Percentiles rank a stretch among this genome's conserved stretches.
Evolutionary conservation across 2,113 vertebrate species (phyloP).

Genomic region (Planiliza haematocheilus): DNA sequence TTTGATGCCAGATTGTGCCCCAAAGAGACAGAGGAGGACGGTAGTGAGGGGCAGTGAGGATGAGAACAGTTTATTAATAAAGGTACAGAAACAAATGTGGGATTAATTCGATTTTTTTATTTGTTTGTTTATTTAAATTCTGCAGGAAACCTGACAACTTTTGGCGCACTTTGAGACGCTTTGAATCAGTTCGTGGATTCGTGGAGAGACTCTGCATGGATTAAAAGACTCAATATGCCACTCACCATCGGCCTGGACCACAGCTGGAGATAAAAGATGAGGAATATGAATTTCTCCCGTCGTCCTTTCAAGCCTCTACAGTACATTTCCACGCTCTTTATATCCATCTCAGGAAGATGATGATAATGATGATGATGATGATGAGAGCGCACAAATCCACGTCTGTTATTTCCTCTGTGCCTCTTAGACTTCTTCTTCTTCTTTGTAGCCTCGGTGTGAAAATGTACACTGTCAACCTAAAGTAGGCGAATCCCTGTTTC

Average conservation of each 20-base stretch:
- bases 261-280: slow-evolving; percentile 64
- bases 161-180: slow-evolving; percentile 31
- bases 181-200: neutral
- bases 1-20: slow-evolving; percentile 19
- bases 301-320: slow-evolving; percentile 16
- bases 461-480: slow-evolving; percentile 34
- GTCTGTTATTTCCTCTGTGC: slow-evolving; percentile 2
- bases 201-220: neutral
- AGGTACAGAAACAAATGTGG: neutral
- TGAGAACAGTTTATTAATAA: neutral
- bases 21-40: neutral
- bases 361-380: neutral
- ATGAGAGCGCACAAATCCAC: slow-evolving; percentile 24
- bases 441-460: slow-evolving; percentile 2
- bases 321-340: slow-evolving; percentile 36
- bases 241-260: slow-evolving; percentile 58
- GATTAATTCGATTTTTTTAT: no score
- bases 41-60: slow-evolving; percentile 10
- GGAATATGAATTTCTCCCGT: slow-evolving; percentile 39
- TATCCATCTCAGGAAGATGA: slow-evolving; percentile 7
- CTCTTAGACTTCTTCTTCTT: slow-evolving; percentile 7
- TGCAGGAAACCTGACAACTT: slow-evolving; percentile 7
- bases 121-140: neutral
- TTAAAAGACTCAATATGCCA: neutral
- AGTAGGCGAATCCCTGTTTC: slow-evolving; percentile 52